Conservation (phyloP, 2,888 invertebrate species). For the Melanotus villosus region DNA sequence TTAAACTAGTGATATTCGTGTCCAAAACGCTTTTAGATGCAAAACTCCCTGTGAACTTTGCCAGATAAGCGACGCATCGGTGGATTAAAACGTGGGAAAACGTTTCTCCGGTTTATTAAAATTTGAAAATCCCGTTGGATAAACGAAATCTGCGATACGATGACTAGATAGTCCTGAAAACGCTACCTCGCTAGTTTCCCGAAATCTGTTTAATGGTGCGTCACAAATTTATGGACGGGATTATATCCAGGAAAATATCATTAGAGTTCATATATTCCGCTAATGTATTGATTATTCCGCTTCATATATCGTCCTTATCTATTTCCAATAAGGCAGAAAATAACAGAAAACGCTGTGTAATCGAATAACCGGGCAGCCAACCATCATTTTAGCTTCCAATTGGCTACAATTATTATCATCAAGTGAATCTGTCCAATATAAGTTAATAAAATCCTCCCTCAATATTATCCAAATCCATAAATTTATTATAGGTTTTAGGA, state of each 20-base stretch:
- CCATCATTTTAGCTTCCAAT: too few species aligned
- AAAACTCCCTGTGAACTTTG: neutral
- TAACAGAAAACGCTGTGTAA: neutral
- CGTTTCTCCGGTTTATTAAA: constrained; percentile 14
- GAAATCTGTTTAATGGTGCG: constrained; percentile 16
- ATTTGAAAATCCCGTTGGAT: constrained; percentile 18
- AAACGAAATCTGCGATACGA: constrained; percentile 15
- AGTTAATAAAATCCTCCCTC: too few species aligned
- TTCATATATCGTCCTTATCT: neutral
- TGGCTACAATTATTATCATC: too few species aligned
- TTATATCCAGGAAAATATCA: neutral
- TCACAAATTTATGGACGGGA: constrained; percentile 16
- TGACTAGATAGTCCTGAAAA: constrained; percentile 13
- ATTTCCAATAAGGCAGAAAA: neutral
- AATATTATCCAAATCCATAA: too few species aligned
- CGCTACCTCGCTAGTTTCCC: neutral
- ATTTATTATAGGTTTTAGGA: too few species aligned
- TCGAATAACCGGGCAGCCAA: neutral
- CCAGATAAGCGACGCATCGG: constrained; percentile 5
- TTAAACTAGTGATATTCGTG: constrained; percentile 20
- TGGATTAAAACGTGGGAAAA: constrained; percentile 18
- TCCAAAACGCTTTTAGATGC: constrained; percentile 19
- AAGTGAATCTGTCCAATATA: too few species aligned
- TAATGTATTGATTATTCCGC: constrained; percentile 13
- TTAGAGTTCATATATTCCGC: neutral